Percentiles rank a stretch among this genome's conserved stretches.
Conservation (phyloP, 2,797 vertebrate genomes). For the Acomys russatus region DNA sequence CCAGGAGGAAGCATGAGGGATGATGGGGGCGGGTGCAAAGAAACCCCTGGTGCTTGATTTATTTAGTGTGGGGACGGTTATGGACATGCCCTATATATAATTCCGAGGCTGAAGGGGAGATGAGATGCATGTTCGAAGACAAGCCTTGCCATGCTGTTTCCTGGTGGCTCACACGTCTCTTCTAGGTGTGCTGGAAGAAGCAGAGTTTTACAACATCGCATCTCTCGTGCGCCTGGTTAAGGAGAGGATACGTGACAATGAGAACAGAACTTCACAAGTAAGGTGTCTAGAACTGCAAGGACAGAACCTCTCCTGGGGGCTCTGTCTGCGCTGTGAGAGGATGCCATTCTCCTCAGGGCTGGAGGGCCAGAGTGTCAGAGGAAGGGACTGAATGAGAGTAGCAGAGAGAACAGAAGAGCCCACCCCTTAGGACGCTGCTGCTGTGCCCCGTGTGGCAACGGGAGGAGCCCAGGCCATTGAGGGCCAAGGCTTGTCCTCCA, state of each 20-base stretch:
- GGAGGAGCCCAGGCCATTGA: background rate
- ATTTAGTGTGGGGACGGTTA: background rate
- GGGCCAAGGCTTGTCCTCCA: background rate
- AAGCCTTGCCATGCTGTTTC: background rate
- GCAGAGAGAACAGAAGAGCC: background rate
- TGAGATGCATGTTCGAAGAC: background rate
- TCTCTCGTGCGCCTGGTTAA: conserved; percentile 97
- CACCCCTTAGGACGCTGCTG: background rate
- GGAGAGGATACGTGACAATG: conserved; percentile 98
- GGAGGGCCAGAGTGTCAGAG: background rate
- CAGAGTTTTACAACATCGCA: conserved; percentile 98
- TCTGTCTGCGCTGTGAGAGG: background rate
- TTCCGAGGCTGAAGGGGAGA: background rate
- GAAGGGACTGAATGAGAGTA: background rate
- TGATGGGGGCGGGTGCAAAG: too few species aligned
- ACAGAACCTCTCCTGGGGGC: background rate
- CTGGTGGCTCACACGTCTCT: background rate
- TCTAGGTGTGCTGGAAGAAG: conserved; percentile 98
- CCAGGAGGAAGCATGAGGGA: background rate
- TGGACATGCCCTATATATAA: background rate
- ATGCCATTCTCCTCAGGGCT: background rate
- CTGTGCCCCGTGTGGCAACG: background rate
- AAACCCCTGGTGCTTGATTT: background rate
- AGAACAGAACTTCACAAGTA: conserved; percentile 99
- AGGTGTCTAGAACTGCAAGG: conserved; percentile 34